phyloP scores from a whole-genome alignment of 2,113 vertebrate species.

The Leucoraja erinaceus region DNA sequence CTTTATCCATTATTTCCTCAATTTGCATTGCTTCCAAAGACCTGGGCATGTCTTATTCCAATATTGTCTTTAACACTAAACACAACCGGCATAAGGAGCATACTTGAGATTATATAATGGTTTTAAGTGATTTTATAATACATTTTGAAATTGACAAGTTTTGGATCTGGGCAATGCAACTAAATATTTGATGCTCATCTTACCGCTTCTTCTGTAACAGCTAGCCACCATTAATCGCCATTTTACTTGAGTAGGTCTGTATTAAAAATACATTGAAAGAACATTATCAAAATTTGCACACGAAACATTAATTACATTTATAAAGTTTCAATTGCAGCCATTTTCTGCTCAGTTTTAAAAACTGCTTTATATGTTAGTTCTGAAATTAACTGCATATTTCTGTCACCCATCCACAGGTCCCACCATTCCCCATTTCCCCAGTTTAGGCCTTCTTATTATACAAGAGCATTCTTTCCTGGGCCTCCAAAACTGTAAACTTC shows the following conservation, averaged over 20 bases:
- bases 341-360: background rate
- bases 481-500: background rate
- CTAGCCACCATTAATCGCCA: constrained; percentile 92
- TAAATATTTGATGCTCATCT: constrained; percentile 40
- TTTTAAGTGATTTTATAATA: background rate
- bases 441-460: background rate
- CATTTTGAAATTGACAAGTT: background rate
- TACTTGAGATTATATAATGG: background rate
- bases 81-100: background rate
- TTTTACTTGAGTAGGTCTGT: constrained; percentile 79
- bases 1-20: background rate
- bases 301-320: background rate
- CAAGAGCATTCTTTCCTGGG: background rate
- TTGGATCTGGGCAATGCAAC: background rate
- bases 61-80: background rate
- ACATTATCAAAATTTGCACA: background rate
- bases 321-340: background rate
- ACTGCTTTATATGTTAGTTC: background rate
- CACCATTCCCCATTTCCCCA: no score
- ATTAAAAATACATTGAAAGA: constrained; percentile 40
- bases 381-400: background rate
- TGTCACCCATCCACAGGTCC: no score
- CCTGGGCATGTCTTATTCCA: background rate
- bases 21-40: background rate
- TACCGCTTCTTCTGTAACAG: constrained; percentile 88